Percentiles rank a stretch among this genome's conserved stretches.
Conservation (phyloP, 2,113 vertebrate species). For the Spheniscus mendiculus region DNA sequence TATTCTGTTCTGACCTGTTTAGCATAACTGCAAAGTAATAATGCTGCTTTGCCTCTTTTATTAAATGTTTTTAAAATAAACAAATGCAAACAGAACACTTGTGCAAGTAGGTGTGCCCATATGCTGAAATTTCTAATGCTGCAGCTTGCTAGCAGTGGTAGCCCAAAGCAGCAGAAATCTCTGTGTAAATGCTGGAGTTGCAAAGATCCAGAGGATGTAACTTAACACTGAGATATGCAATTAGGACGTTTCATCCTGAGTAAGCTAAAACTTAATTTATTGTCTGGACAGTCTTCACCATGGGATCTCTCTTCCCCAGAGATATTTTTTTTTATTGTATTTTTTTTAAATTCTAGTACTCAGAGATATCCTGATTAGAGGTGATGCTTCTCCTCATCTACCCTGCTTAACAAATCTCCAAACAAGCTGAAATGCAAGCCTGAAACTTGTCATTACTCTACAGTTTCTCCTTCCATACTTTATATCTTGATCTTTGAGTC, state of each 20-base stretch:
- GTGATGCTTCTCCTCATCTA: neutral
- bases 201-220: neutral
- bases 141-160: neutral
- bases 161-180: neutral
- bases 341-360: neutral
- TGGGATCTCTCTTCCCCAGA: neutral
- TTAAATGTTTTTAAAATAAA: neutral
- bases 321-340: too few relatives aligned
- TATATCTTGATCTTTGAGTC: neutral
- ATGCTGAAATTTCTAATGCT: neutral
- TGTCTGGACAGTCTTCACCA: neutral
- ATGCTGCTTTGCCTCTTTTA: neutral
- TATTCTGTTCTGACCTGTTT: neutral
- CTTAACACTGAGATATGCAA: neutral
- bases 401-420: neutral
- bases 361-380: neutral
- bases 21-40: neutral
- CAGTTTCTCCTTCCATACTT: neutral
- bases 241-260: neutral
- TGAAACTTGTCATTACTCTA: neutral
- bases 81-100: neutral
- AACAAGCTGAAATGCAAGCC: neutral
- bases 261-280: neutral
- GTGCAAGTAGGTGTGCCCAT: neutral
- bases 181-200: neutral